These are phyloP conservation scores for Campaea margaritaria DNA, from an alignment of 2,888 invertebrate species.

Conservation along the genomic window DNA sequence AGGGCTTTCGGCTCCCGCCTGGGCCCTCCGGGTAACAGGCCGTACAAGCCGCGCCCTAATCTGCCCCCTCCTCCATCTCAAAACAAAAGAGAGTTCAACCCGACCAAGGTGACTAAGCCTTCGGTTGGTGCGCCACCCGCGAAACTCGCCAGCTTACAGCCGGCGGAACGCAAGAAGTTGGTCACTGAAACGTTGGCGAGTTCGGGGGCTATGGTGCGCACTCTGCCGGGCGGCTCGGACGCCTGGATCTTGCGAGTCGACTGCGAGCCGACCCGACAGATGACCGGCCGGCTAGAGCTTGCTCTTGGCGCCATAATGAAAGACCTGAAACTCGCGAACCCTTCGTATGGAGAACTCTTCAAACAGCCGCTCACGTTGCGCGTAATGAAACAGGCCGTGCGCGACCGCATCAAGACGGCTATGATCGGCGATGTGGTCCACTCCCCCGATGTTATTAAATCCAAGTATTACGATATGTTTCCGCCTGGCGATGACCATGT, in stretches of 20 bases:
- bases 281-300: conserved; percentile 70
- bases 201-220: conserved; percentile 40
- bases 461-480: conserved; percentile 57
- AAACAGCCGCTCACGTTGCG: conserved; percentile 38
- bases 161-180: conserved; percentile 45
- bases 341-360: conserved; percentile 10
- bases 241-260: conserved; percentile 48
- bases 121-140: conserved; percentile 44
- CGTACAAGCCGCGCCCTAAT: conserved; percentile 7
- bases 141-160: conserved; percentile 46
- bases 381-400: conserved; percentile 62
- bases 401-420: conserved; percentile 62
- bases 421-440: conserved; percentile 65
- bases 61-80: conserved; percentile 14
- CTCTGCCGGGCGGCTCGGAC: conserved; percentile 26
- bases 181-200: conserved; percentile 36
- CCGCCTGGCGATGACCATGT: conserved; percentile 60
- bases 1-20: conserved; percentile 35
- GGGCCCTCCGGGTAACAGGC: conserved; percentile 35
- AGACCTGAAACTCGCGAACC: conserved; percentile 48
- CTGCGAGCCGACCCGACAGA: conserved; percentile 52
- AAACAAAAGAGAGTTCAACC: conserved; percentile 48
- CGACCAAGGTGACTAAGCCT: conserved; percentile 55
- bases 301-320: conserved; percentile 68
- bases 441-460: conserved; percentile 47